Evolutionary conservation across 23 tunicate genomes (phyloP).

Genomic region (Ciona savignyi): DNA sequence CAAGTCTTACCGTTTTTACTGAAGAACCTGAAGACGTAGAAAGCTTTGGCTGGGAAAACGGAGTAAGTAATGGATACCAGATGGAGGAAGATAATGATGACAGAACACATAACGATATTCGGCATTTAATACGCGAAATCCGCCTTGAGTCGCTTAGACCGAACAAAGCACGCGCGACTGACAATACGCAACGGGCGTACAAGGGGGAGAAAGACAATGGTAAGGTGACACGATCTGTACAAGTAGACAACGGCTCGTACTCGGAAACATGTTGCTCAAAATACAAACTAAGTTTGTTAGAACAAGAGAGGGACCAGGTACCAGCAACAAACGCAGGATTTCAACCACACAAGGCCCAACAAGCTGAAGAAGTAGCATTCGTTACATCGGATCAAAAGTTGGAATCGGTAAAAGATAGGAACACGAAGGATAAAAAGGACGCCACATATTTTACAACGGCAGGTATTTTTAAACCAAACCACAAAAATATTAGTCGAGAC

Average conservation of each 20-base stretch:
- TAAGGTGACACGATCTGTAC: conserved; percentile 19
- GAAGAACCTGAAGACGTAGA: neutral
- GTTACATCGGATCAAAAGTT: neutral
- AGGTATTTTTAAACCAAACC: neutral
- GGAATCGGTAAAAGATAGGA: neutral
- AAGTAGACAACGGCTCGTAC: conserved; percentile 13
- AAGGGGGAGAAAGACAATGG: conserved; percentile 11
- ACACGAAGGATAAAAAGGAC: neutral
- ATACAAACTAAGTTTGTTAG: neutral
- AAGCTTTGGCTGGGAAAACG: neutral
- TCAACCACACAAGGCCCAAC: neutral
- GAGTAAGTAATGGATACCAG: neutral
- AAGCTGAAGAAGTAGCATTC: neutral
- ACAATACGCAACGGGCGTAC: conserved; percentile 13
- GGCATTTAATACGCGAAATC: conserved; percentile 20
- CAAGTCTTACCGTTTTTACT: neutral
- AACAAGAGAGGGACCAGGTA: neutral
- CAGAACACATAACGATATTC: neutral
- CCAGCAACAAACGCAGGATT: neutral
- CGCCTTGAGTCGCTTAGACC: conserved; percentile 3
- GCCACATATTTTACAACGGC: neutral
- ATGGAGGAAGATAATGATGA: conserved; percentile 5
- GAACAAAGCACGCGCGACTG: conserved; percentile 25
- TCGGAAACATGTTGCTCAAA: conserved; percentile 16
- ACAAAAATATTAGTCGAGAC: neutral